These are phyloP conservation scores for Pachypsylla venusta DNA, from an alignment of 1,140 invertebrate species.

Conservation along the genomic window DNA sequence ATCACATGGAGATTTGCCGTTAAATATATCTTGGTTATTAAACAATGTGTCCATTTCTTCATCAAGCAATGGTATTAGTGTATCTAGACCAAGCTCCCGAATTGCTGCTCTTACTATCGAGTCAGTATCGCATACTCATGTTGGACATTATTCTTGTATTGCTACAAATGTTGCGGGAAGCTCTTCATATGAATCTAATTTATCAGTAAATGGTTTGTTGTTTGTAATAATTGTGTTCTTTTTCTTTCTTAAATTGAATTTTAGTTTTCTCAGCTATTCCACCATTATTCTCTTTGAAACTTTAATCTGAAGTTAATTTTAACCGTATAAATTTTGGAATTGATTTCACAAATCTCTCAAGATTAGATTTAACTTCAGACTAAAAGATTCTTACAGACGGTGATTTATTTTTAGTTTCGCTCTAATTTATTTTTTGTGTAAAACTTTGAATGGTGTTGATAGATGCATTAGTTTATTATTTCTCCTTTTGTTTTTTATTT, in stretches of 20 bases:
- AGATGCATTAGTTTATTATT: too few relatives aligned
- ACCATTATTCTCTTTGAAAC: background rate
- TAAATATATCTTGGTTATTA: constrained; percentile 41
- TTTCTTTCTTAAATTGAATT: background rate
- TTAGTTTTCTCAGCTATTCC: background rate
- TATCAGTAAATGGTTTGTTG: constrained; percentile 34
- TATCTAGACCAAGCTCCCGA: constrained; percentile 15
- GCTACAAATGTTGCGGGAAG: constrained; percentile 40
- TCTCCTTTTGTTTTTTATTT: too few relatives aligned
- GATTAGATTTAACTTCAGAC: too few relatives aligned
- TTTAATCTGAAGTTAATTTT: too few relatives aligned
- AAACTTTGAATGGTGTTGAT: too few relatives aligned
- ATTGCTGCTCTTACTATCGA: constrained; percentile 22
- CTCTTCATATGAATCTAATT: constrained; percentile 35
- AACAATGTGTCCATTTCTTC: constrained; percentile 36
- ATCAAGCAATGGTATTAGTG: constrained; percentile 13
- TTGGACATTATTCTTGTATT: constrained; percentile 60
- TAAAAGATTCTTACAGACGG: too few relatives aligned
- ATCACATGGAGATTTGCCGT: constrained; percentile 43
- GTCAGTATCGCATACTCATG: constrained; percentile 48
- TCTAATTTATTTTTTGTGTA: too few relatives aligned
- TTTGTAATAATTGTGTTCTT: constrained; percentile 13
- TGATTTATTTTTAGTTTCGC: too few relatives aligned
- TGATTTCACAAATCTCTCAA: too few relatives aligned
- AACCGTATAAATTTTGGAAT: too few relatives aligned